Evolutionary conservation across 2,113 vertebrate species (phyloP), one percentile per base, ranked within the genome.

Genomic region (Bos indicus): DNA sequence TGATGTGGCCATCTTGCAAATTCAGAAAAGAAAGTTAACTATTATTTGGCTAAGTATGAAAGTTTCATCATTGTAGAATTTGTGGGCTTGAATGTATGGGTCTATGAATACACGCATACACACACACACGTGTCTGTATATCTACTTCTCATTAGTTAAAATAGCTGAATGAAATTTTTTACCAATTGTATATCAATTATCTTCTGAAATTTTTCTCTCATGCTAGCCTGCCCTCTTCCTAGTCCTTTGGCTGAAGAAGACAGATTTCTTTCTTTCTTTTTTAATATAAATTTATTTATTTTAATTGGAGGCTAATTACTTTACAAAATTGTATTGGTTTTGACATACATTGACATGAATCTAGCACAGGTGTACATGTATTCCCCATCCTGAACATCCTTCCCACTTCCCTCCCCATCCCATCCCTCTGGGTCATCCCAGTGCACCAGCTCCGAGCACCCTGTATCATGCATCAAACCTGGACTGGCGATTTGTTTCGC

Each of bases 141-240:
- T 86, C 17, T 90, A 14, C 40, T 28, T 5, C 78, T 43, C n/a
- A n/a, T 81, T 83, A 67, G 21, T 88, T 88, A 84, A 94, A 92
- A 91, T 40, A 64, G 36, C 14, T 40, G 23, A 30, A 52, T 77
- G 13, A 60, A 81, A 19, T 21, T 84, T 84, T 51, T 84, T 67
- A 54, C n/a, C 21, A 88, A 30, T 81, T 81, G 33, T 33, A 60
- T 52, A 25, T 33, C 9, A 6, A 88, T 43, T 81, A 92, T 54
- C 82, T 3, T 33, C 14, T 93, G 23, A 87, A 88, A 36, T 2
- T 30, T 43, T 94, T 89, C 28, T 64, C 15, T 86, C 36, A 67
- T 92, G 7, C 7, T 43, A 83, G 33, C 11, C 51, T 96, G 36
- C 11, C 10, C 3, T 11, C n/a, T 80, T 94, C 15, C 43, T 83